phyloP scores from a whole-genome alignment of 2,888 invertebrate genomes.

The Nymphalis urticae region DNA sequence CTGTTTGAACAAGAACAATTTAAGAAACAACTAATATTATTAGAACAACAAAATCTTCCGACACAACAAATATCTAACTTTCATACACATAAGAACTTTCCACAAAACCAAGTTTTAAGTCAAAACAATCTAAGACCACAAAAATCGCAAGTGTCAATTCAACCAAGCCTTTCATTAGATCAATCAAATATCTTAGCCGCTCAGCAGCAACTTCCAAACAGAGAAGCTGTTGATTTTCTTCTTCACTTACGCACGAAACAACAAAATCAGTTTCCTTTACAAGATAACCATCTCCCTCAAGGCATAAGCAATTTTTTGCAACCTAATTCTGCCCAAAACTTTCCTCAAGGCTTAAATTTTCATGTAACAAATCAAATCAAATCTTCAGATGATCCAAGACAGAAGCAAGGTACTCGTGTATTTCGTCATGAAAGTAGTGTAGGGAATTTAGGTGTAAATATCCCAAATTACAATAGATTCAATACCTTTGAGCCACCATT shows the following conservation, averaged over 20 bases:
- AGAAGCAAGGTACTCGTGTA: conserved; percentile 69
- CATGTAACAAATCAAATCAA: conserved; percentile 54
- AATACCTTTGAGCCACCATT: conserved; percentile 59
- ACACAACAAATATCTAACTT: conserved; percentile 55
- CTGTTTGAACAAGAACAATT: conserved; percentile 55
- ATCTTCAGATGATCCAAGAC: conserved; percentile 54
- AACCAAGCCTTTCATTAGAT: conserved; percentile 73
- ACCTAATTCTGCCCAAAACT: conserved; percentile 55
- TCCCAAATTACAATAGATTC: conserved; percentile 62
- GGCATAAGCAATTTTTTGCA: conserved; percentile 69
- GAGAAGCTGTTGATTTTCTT: conserved; percentile 80
- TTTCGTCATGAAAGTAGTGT: conserved; percentile 82
- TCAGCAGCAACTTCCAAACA: conserved; percentile 82
- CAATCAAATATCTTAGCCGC: conserved; percentile 59
- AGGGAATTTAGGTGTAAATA: conserved; percentile 84
- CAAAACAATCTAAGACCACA: conserved; percentile 56
- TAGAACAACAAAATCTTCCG: conserved; percentile 62
- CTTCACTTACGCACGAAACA: conserved; percentile 72
- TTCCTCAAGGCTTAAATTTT: conserved; percentile 61
- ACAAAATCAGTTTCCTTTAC: conserved; percentile 71
- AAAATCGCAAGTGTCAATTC: conserved; percentile 70
- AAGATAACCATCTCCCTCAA: conserved; percentile 76
- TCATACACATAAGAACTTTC: conserved; percentile 59
- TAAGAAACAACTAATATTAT: conserved; percentile 54
- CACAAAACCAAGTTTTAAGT: conserved; percentile 51